phyloP scores from a whole-genome alignment of 1,140 invertebrate species.

The Atta colombica region DNA sequence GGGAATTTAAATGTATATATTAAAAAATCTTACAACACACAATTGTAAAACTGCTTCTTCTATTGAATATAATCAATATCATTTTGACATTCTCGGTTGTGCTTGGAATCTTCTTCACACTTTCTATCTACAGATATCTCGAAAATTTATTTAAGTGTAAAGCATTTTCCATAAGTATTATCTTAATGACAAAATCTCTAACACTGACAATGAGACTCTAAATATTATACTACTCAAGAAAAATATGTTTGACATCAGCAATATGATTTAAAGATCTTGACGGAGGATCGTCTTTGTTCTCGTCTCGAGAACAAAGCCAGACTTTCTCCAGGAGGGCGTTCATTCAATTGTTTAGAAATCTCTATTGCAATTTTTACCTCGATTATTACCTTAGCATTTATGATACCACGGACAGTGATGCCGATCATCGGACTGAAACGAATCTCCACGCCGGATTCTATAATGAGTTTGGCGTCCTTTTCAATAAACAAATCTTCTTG shows the following conservation, averaged over 20 bases:
- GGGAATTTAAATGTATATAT: too few relatives aligned
- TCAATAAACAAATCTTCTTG: constrained; percentile 94
- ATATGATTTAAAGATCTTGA: neutral
- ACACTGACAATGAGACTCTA: neutral
- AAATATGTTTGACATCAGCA: neutral
- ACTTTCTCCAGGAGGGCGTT: constrained; percentile 26
- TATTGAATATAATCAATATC: too few relatives aligned
- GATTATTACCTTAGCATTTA: constrained; percentile 93
- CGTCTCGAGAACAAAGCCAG: neutral
- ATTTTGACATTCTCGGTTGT: too few relatives aligned
- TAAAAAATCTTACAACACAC: too few relatives aligned
- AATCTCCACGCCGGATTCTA: constrained; percentile 95
- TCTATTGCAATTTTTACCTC: constrained; percentile 1
- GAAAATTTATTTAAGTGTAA: neutral
- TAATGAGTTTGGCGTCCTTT: constrained; percentile 90
- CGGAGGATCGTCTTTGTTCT: constrained; percentile 42
- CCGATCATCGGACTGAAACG: constrained; percentile 95
- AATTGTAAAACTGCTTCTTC: too few relatives aligned
- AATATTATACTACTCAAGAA: neutral
- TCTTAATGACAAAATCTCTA: neutral
- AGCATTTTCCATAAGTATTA: neutral
- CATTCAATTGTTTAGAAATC: neutral
- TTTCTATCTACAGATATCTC: neutral
- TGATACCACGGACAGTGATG: constrained; percentile 94
- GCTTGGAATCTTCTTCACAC: too few relatives aligned